Conservation (phyloP, 1,140 invertebrate genomes). For the Cotesia typhae region DNA sequence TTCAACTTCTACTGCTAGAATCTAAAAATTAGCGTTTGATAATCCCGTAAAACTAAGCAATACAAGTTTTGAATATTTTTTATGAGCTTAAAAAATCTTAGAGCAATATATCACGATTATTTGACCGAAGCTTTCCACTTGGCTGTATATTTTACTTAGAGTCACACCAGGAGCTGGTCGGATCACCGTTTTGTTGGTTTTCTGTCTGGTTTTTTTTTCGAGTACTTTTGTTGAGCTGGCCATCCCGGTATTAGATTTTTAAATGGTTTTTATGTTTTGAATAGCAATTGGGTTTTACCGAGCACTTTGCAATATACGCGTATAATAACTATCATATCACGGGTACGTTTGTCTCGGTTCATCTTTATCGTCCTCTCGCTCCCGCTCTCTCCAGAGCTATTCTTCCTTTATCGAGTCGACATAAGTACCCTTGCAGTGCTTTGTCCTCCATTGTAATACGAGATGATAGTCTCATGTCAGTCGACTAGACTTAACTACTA, state of each 20-base stretch:
- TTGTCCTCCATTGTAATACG: conserved; percentile 47
- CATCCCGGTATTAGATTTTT: conserved; percentile 63
- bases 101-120: conserved; percentile 66
- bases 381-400: conserved; percentile 3
- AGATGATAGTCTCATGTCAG: conserved; percentile 50
- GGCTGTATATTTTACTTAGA: conserved; percentile 67
- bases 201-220: conserved; percentile 11
- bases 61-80: conserved; percentile 23
- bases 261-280: conserved; percentile 67
- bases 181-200: conserved; percentile 50
- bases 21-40: conserved; percentile 3
- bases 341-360: too few species aligned
- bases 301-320: too few species aligned
- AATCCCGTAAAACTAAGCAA: not conserved
- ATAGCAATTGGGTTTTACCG: conserved; percentile 58
- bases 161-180: conserved; percentile 53
- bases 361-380: too few species aligned
- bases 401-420: conserved; percentile 22
- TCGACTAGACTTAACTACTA: conserved; percentile 42
- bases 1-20: too few species aligned
- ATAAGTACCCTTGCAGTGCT: conserved; percentile 28
- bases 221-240: conserved; percentile 27
- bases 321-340: too few species aligned
- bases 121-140: conserved; percentile 62
- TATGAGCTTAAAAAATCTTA: conserved; percentile 50